Percentiles rank a stretch among this genome's conserved stretches.
These are phyloP conservation scores for Ladona fulva DNA, from an alignment of 1,140 invertebrate species.

Conservation along the genomic window DNA sequence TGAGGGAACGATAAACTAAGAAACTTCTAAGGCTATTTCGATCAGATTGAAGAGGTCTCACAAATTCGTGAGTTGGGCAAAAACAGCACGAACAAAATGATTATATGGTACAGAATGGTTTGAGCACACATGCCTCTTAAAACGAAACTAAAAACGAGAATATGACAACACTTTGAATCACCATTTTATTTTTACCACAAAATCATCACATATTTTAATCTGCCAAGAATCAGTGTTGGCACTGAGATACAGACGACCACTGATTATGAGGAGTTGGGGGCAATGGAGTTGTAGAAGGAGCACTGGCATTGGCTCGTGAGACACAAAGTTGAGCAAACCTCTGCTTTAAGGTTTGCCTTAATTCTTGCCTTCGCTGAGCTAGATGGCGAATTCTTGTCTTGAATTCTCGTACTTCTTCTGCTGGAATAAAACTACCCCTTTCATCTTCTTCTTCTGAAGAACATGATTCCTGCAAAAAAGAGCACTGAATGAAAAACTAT, in stretches of 20 bases:
- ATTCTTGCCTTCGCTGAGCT: conserved; percentile 65
- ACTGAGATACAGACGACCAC: not conserved
- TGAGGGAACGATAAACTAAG: not conserved
- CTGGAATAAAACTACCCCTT: conserved; percentile 66
- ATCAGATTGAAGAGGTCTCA: not conserved
- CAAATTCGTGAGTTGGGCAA: not conserved
- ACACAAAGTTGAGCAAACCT: conserved; percentile 68
- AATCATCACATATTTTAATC: not conserved
- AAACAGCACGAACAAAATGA: not conserved
- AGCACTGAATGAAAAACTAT: conserved; percentile 14
- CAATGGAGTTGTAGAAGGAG: not conserved
- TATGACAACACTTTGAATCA: conserved; percentile 6
- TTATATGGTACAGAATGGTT: not conserved
- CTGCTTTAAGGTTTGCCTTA: conserved; percentile 68
- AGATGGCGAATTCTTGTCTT: conserved; percentile 64
- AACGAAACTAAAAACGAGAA: conserved; percentile 1
- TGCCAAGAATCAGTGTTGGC: not conserved
- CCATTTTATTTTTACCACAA: conserved; percentile 10
- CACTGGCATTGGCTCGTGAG: not conserved
- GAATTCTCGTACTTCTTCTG: conserved; percentile 75
- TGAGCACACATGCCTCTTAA: not conserved
- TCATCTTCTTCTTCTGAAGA: conserved; percentile 62
- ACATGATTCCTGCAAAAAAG: conserved; percentile 42
- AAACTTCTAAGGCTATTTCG: not conserved
- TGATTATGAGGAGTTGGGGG: not conserved